Percentiles rank a stretch among this genome's conserved stretches.
phyloP scores from a whole-genome alignment of 2,888 invertebrate genomes.

The Idaea biselata region DNA sequence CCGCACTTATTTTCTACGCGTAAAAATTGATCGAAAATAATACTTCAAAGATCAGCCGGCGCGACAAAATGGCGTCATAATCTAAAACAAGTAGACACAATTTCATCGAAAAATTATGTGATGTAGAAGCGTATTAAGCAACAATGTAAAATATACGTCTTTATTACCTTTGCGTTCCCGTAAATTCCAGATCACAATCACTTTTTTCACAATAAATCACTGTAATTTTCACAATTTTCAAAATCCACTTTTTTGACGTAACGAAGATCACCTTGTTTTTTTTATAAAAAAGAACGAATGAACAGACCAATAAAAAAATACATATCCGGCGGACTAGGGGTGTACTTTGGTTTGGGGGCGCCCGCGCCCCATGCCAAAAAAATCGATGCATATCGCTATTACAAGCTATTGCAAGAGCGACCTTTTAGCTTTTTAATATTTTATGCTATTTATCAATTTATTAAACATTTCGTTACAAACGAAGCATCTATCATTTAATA shows the following conservation, averaged over 20 bases:
- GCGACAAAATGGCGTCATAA: slow-evolving; percentile 80
- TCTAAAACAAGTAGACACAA: slow-evolving; percentile 57
- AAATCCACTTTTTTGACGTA: slow-evolving; percentile 72
- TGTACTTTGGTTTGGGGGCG: not conserved
- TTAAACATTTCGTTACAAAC: too few species aligned
- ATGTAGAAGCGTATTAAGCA: not conserved
- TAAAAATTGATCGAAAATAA: slow-evolving; percentile 57
- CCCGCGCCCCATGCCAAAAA: not conserved
- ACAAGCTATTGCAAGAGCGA: too few species aligned
- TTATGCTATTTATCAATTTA: too few species aligned
- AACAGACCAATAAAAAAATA: not conserved
- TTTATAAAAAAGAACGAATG: slow-evolving; percentile 14
- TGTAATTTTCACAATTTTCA: slow-evolving; percentile 61
- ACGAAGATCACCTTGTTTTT: slow-evolving; percentile 35
- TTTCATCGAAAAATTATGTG: not conserved
- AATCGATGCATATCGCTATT: too few species aligned
- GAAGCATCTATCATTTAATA: too few species aligned
- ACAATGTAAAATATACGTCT: slow-evolving; percentile 1
- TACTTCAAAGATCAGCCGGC: slow-evolving; percentile 76
- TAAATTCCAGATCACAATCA: slow-evolving; percentile 50
- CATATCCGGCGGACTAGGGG: slow-evolving; percentile 1
- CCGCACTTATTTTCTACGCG: slow-evolving; percentile 41
- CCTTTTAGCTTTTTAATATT: too few species aligned
- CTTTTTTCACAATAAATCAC: slow-evolving; percentile 54
- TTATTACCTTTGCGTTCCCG: slow-evolving; percentile 50